Conservation (phyloP, 2,888 invertebrate species). For the Drosophila helvetica region DNA sequence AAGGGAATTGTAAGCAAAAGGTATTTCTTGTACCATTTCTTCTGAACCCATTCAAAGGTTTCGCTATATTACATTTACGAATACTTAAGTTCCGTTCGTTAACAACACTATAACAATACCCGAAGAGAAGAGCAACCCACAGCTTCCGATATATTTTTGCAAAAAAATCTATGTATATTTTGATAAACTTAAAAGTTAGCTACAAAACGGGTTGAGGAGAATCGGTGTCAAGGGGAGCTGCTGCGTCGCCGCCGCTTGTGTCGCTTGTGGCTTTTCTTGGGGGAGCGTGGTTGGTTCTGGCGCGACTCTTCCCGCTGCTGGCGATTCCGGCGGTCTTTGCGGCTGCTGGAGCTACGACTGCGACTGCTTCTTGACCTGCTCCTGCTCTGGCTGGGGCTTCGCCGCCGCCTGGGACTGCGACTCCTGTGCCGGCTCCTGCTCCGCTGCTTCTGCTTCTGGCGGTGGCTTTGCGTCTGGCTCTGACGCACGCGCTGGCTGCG, state of each 20-base stretch:
- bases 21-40: no score
- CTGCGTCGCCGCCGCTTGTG: constrained; percentile 65
- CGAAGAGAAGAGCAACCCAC: neutral
- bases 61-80: no score
- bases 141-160: neutral
- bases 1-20: no score
- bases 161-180: neutral
- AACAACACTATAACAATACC: neutral
- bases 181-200: neutral
- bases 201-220: neutral
- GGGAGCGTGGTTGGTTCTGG: constrained; percentile 36
- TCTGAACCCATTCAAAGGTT: no score
- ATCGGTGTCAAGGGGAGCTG: constrained; percentile 46
- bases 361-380: constrained; percentile 38
- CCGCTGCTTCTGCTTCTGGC: constrained; percentile 11
- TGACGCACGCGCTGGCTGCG: constrained; percentile 29
- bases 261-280: constrained; percentile 65
- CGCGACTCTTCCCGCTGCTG: constrained; percentile 37
- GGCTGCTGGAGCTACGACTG: constrained; percentile 18
- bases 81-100: no score
- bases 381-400: constrained; percentile 24
- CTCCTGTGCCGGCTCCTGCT: constrained; percentile 24
- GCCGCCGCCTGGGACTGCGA: constrained; percentile 18
- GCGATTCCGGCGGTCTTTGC: constrained; percentile 34
- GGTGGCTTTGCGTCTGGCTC: constrained; percentile 10